These are phyloP conservation scores for Sturnus vulgaris DNA, from an alignment of 2,113 vertebrate genomes.

Conservation along the genomic window DNA sequence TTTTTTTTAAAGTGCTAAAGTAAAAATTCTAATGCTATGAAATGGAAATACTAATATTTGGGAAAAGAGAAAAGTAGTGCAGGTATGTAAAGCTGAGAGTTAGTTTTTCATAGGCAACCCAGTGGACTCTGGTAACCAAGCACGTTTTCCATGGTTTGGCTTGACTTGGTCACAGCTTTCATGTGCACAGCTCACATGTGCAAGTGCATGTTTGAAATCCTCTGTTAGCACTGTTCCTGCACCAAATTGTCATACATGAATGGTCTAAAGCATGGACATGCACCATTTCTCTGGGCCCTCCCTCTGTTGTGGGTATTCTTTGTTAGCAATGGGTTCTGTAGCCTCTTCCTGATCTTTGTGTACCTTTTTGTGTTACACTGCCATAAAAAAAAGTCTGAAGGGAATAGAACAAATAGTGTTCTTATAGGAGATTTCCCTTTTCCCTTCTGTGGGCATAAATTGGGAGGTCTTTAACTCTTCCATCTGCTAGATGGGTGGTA, in stretches of 20 bases:
- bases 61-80: neutral
- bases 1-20: neutral
- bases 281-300: neutral
- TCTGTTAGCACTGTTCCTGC: neutral
- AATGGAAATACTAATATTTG: neutral
- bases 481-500: neutral
- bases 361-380: neutral
- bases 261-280: neutral
- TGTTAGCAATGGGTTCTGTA: neutral
- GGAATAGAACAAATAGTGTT: neutral
- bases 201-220: rapidly evolving
- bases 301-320: neutral
- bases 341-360: neutral
- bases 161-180: neutral
- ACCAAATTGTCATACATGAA: neutral
- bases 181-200: neutral
- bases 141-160: neutral
- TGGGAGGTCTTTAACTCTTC: neutral
- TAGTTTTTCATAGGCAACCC: neutral
- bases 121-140: neutral
- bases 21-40: neutral
- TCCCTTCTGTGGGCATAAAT: neutral
- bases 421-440: neutral
- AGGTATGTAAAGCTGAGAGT: neutral
- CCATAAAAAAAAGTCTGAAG: neutral